Evolutionary conservation across 1,140 invertebrate genomes (phyloP).

Genomic region (Penaeus indicus): DNA sequence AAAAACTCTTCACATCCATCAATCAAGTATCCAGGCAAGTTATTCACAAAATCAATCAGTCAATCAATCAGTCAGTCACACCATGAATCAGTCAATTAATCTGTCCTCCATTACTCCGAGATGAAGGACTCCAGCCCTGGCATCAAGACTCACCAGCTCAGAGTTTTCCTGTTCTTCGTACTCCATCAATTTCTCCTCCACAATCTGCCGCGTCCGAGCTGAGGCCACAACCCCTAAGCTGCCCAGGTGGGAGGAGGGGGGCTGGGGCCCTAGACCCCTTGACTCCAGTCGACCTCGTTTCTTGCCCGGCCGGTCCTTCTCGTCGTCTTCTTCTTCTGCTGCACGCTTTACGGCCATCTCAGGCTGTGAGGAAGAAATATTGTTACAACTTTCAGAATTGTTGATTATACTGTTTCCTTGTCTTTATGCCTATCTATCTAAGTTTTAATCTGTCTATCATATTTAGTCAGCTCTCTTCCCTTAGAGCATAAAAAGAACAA

Average conservation of each 20-base stretch:
- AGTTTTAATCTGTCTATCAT: too few relatives aligned
- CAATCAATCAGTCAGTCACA: too few relatives aligned
- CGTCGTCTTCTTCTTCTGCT: conserved; percentile 52
- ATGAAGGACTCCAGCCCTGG: background rate
- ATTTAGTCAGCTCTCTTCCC: too few relatives aligned
- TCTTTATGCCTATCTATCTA: too few relatives aligned
- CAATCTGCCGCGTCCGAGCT: conserved; percentile 45
- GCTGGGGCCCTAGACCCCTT: conserved; percentile 37
- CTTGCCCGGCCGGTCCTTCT: conserved; percentile 43
- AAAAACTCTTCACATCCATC: too few relatives aligned
- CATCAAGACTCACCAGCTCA: conserved; percentile 34
- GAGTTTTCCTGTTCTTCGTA: conserved; percentile 45
- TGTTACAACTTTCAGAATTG: too few relatives aligned
- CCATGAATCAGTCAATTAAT: too few relatives aligned
- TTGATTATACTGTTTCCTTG: too few relatives aligned
- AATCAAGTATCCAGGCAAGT: too few relatives aligned
- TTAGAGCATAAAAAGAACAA: too few relatives aligned
- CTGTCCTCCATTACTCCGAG: background rate
- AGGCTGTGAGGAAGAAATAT: conserved; percentile 24
- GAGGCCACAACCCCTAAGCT: conserved; percentile 3
- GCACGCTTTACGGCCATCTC: conserved; percentile 56
- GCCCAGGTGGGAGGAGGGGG: conserved; percentile 5
- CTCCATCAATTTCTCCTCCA: conserved; percentile 50
- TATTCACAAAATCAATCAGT: too few relatives aligned
- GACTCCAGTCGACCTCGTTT: conserved; percentile 48